Base-by-base conservation (phyloP, 2,113 vertebrate genomes). In the Suncus etruscus region DNA sequence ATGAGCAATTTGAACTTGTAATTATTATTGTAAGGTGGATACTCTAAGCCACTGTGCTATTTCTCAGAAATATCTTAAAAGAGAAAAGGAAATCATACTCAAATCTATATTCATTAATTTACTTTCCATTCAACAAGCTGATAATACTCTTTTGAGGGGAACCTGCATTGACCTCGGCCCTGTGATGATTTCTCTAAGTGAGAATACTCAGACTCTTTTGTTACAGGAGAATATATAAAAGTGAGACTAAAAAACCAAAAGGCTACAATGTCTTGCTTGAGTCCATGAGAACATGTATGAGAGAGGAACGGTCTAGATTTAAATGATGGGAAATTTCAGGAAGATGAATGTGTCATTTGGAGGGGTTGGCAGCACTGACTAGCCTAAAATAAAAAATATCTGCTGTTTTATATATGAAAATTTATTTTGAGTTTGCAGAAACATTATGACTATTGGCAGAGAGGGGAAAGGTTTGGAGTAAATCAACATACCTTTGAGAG, bases 391-490 rank as follows among this genome's bases (percentile, higher is more conserved):
- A 45, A 75, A 76, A 70, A 8, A 1, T 74, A 22, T 74, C 45
- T 84, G 32, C 16, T 45, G 3, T 76, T 61, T 74, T 92, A 32
- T 68, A 74, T 22, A 63, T 77, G 8, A 91, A 18, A 83, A 72
- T 80, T 91, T 90, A 61, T 68, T 91, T 20, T 66, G 39, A 48
- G 27, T 89, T n/a, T 89, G 54, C n/a, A 39, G 5, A 92, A 91
- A 79, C 61, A 20, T 22, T 73, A 9, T n/a, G 70, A 54, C 11
- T 89, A 51, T 24, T 54, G 27, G 29, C 27, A 50, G 27, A 78
- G n/a, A 72, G 29, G 24, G 24, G 12, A 50, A 83, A 20, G 32
- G 1, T 83, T 74, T 65, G 48, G 65, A 82, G 31, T 75, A 79
- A 89, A 82, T 95, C 58, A 82, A 1, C 58, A 10, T 48, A 11